Percentiles rank a stretch among this genome's conserved stretches.
These are phyloP conservation scores for Cyaniris semiargus DNA, from an alignment of 2,888 invertebrate genomes.

Conservation along the genomic window DNA sequence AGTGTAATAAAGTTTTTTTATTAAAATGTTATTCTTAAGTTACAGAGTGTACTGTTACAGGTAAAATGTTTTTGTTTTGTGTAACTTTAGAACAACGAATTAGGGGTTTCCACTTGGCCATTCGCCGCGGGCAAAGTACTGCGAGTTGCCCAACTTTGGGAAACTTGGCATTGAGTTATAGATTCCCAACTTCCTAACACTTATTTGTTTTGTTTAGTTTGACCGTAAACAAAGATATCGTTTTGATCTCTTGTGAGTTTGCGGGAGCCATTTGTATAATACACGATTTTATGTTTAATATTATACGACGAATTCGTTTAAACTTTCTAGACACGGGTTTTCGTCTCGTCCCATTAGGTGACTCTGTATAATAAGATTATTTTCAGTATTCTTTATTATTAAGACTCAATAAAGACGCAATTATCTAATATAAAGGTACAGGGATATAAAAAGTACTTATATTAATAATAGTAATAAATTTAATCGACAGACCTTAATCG, in stretches of 20 bases:
- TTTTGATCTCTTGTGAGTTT: constrained; percentile 54
- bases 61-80: constrained; percentile 68
- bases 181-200: constrained; percentile 76
- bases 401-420: not conserved
- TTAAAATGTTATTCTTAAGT: constrained; percentile 41
- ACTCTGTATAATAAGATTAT: not conserved
- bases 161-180: constrained; percentile 79
- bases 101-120: constrained; percentile 61
- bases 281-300: constrained; percentile 4
- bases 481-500: constrained; percentile 6
- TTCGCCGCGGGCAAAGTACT: constrained; percentile 63
- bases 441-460: too few relatives aligned
- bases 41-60: constrained; percentile 44
- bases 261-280: constrained; percentile 38
- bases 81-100: constrained; percentile 66
- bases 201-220: constrained; percentile 75
- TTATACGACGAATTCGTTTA: not conserved
- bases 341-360: not conserved
- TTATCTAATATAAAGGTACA: too few relatives aligned
- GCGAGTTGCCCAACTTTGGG: constrained; percentile 66
- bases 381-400: not conserved
- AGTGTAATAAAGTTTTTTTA: not conserved
- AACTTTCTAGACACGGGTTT: not conserved
- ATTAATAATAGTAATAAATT: not conserved
- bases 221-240: constrained; percentile 71